phyloP scores from a whole-genome alignment of 2,888 invertebrate genomes.

The Lordiphosa andalusiaca region DNA sequence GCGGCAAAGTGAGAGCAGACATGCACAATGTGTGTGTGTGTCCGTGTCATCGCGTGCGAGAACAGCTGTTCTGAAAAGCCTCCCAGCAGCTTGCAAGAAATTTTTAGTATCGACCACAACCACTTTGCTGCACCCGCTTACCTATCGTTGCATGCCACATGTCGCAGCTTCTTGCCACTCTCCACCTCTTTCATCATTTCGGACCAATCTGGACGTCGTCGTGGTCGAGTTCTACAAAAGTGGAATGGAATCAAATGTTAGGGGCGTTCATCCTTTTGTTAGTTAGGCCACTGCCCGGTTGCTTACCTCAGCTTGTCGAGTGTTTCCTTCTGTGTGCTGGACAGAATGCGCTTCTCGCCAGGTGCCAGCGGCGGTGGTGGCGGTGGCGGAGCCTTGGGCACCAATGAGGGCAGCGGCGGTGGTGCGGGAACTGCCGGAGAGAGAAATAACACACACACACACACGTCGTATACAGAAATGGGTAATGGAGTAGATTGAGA shows the following conservation, averaged over 20 bases:
- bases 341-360: slow-evolving; percentile 83
- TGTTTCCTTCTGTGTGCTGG: slow-evolving; percentile 84
- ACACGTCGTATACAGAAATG: slow-evolving; percentile 11
- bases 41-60: too few species aligned
- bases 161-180: slow-evolving; percentile 87
- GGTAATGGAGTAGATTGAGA: slow-evolving; percentile 16
- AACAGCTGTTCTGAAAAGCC: too few species aligned
- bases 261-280: slow-evolving; percentile 12
- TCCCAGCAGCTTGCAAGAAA: too few species aligned
- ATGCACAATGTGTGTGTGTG: too few species aligned
- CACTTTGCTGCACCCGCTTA: slow-evolving; percentile 64
- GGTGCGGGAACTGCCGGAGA: slow-evolving; percentile 78
- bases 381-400: slow-evolving; percentile 85
- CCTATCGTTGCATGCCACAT: slow-evolving; percentile 92
- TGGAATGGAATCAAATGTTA: slow-evolving; percentile 26
- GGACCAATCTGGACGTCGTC: slow-evolving; percentile 92
- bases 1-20: too few species aligned
- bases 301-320: slow-evolving; percentile 86
- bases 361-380: slow-evolving; percentile 84
- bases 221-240: slow-evolving; percentile 83
- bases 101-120: too few species aligned
- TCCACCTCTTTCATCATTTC: slow-evolving; percentile 96
- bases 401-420: slow-evolving; percentile 79
- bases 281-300: neutral
- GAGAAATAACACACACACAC: slow-evolving; percentile 14